Evolutionary conservation across 2,797 vertebrate species (phyloP), one percentile per base, ranked within the genome.

Genomic region (Bufotes viridis): DNA sequence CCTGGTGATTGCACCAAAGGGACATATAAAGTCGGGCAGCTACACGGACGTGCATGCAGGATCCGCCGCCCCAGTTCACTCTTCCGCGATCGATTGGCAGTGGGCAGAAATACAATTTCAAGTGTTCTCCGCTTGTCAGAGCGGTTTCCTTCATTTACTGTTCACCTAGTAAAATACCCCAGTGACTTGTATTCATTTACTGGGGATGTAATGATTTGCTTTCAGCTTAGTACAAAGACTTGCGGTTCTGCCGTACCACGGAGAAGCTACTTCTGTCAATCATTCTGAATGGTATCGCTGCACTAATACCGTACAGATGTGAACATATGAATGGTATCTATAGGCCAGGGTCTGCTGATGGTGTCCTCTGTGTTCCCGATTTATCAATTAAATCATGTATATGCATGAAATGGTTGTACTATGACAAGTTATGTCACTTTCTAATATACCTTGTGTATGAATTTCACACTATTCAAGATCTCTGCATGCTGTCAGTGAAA

Each of bases 101-200:
- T 34, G 75, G 87, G 81, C 82, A 84, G 82, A 84, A 80, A 84
- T 80, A 60, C 82, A 84, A 84, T 84, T 58, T 34, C 26, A 3
- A 61, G 55, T n/a, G 60, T 63, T 42, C 14, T 60, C 14, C 7
- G 81, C 51, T 74, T 82, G 34, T 87, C 61, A 24, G 63, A 88
- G 82, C 22, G 82, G 14, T 72, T 78, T 61, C 9, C 11, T 72
- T 88, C 72, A 88, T 88, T 79, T 78, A 88, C 81, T 24, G 11
- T 80, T n/a, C 42, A 72, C 65, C 75, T 88, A 88, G 80, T 88
- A 20, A 88, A 88, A 88, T 88, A 80, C 87, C 87, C 87, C 18
- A 22, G 76, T 72, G 82, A 76, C 82, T 84, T 49, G 65, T 72
- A 84, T 84, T 72, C 26, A 83, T 78, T 88, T 84, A 75, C 87